Evolutionary conservation across 53 echinoderm and acorn worm species (phyloP).

Genomic region (Holothuria leucospilota): DNA sequence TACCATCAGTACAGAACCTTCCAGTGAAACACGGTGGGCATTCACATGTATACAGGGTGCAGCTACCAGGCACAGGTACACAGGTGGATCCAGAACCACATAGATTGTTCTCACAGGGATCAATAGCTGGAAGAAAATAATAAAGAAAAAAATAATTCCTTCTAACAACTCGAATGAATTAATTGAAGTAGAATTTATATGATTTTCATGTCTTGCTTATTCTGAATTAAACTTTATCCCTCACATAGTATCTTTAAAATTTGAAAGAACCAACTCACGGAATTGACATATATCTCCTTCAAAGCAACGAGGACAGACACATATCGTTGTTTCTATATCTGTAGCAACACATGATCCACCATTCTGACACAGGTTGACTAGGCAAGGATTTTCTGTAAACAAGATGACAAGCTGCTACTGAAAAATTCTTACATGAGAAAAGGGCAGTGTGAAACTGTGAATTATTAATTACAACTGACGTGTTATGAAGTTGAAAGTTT

Average conservation of each 20-base stretch:
- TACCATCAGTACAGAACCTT: conserved; percentile 14
- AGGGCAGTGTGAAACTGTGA: too few species aligned
- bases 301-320: conserved; percentile 66
- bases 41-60: conserved; percentile 46
- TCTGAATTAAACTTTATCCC: too few species aligned
- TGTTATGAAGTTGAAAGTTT: too few species aligned
- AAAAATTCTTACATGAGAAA: too few species aligned
- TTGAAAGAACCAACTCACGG: conserved; percentile 42
- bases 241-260: too few species aligned
- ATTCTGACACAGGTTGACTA: conserved; percentile 64
- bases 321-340: conserved; percentile 46
- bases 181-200: too few species aligned
- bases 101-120: conserved; percentile 10
- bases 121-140: conserved; percentile 11
- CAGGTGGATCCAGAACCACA: conserved; percentile 37
- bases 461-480: too few species aligned
- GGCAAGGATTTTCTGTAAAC: conserved; percentile 66
- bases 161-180: too few species aligned
- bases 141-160: too few species aligned
- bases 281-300: conserved; percentile 64
- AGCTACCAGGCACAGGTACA: conserved; percentile 16
- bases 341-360: conserved; percentile 65
- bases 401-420: not conserved
- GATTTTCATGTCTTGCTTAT: too few species aligned
- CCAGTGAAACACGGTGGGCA: conserved; percentile 42